A percentile compares a stretch with the other conserved stretches of the same genome.
Conservation (phyloP, 2,888 invertebrate genomes). For the Lasioglossum vierecki region DNA sequence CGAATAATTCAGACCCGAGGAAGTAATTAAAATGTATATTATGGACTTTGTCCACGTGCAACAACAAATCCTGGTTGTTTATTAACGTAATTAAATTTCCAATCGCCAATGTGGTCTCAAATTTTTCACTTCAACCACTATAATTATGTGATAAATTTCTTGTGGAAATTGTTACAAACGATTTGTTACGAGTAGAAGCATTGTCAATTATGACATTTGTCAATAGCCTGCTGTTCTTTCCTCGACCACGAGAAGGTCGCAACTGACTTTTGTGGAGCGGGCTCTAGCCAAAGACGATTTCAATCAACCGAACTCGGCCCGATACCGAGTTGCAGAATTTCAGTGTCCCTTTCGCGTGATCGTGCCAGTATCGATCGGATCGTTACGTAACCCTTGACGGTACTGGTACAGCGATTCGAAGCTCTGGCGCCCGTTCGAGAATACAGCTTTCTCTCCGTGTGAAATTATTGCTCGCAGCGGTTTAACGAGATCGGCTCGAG, state of each 20-base stretch:
- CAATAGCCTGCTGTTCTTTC: neutral
- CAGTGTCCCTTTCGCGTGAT: conserved; percentile 50
- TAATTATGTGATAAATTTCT: neutral
- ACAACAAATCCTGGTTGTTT: too few species aligned
- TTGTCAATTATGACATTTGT: neutral
- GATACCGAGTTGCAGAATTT: conserved; percentile 43
- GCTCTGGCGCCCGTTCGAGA: conserved; percentile 51
- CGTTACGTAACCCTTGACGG: conserved; percentile 55
- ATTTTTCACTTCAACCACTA: too few species aligned
- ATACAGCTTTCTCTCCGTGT: conserved; percentile 68
- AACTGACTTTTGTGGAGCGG: conserved; percentile 1
- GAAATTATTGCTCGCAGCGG: conserved; percentile 56
- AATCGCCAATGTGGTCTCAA: too few species aligned
- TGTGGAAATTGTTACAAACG: neutral
- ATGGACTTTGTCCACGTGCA: too few species aligned
- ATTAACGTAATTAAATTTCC: too few species aligned
- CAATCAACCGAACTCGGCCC: conserved; percentile 43
- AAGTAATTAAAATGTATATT: too few species aligned
- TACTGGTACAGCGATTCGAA: conserved; percentile 58
- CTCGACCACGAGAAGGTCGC: neutral
- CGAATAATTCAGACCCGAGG: too few species aligned
- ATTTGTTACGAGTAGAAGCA: neutral
- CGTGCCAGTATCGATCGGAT: conserved; percentile 49
- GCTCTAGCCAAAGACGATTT: conserved; percentile 37
- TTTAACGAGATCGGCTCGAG: conserved; percentile 58